phyloP scores from a whole-genome alignment of 2,113 vertebrate species.

The Apus apus region DNA sequence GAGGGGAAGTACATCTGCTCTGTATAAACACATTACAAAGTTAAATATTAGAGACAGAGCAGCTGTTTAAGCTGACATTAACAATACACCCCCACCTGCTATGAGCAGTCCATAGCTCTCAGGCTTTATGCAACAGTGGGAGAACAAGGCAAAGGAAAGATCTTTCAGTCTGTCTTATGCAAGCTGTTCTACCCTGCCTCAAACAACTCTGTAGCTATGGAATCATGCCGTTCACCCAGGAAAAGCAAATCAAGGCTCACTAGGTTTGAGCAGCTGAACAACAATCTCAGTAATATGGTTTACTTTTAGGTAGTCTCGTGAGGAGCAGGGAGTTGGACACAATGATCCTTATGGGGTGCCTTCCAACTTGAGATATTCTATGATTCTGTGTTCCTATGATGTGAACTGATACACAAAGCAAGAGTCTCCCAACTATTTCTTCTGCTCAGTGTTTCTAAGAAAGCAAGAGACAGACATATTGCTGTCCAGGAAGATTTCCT shows the following conservation, averaged over 20 bases:
- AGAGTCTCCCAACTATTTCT: not conserved
- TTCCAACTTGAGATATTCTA: not conserved
- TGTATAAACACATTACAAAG: not conserved
- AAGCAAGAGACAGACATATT: not conserved
- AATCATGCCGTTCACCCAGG: not conserved
- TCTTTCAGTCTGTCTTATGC: not conserved
- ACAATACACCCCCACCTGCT: not conserved
- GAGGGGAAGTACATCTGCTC: not conserved
- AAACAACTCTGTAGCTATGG: not conserved
- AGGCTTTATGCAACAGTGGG: accelerated
- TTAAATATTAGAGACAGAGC: not conserved
- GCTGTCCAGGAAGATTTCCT: not conserved
- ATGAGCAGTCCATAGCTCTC: not conserved
- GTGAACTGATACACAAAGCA: not conserved
- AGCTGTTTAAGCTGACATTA: not conserved
- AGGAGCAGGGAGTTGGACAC: not conserved
- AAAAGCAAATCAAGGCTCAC: not conserved
- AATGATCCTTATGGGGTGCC: not conserved
- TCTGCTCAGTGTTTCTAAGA: not conserved
- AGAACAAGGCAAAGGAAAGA: not conserved
- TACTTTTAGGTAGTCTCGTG: accelerated
- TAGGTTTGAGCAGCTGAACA: accelerated
- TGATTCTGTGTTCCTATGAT: not conserved
- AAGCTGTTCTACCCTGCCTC: not conserved
- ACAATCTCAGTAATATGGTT: not conserved